Conservation (phyloP, 1,140 invertebrate genomes). For the Copidosoma floridanum region DNA sequence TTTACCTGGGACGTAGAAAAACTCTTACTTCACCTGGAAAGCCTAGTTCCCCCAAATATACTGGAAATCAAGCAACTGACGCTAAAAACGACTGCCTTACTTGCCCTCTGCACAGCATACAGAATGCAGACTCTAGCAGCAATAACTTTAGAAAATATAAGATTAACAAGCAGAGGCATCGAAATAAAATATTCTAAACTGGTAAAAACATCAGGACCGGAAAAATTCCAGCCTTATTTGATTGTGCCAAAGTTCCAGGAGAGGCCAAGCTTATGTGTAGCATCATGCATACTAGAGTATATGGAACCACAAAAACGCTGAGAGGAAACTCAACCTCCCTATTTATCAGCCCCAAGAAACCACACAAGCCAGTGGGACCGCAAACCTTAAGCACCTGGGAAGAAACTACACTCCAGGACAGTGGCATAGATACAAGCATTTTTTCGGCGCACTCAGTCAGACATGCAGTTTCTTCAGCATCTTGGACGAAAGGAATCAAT, state of each 20-base stretch:
- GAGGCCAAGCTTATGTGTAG: neutral
- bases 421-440: too few species aligned
- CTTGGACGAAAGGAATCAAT: slow-evolving; percentile 26
- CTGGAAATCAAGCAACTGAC: neutral
- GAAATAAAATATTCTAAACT: neutral
- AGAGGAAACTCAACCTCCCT: slow-evolving; percentile 4
- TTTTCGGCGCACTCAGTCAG: slow-evolving; percentile 32
- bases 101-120: neutral
- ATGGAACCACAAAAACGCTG: slow-evolving; percentile 22
- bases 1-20: too few species aligned
- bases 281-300: neutral
- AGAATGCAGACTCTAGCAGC: neutral
- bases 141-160: neutral
- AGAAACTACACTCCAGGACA: slow-evolving; percentile 1
- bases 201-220: neutral
- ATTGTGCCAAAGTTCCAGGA: neutral
- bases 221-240: neutral
- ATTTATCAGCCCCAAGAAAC: slow-evolving; percentile 27
- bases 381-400: slow-evolving; percentile 34
- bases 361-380: slow-evolving; percentile 21
- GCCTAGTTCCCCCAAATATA: neutral
- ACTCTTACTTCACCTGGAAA: too few species aligned
- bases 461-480: slow-evolving; percentile 34
- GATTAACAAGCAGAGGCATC: neutral
- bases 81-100: neutral